phyloP scores from a whole-genome alignment of 2,113 vertebrate species.

The Phalacrocorax aristotelis region DNA sequence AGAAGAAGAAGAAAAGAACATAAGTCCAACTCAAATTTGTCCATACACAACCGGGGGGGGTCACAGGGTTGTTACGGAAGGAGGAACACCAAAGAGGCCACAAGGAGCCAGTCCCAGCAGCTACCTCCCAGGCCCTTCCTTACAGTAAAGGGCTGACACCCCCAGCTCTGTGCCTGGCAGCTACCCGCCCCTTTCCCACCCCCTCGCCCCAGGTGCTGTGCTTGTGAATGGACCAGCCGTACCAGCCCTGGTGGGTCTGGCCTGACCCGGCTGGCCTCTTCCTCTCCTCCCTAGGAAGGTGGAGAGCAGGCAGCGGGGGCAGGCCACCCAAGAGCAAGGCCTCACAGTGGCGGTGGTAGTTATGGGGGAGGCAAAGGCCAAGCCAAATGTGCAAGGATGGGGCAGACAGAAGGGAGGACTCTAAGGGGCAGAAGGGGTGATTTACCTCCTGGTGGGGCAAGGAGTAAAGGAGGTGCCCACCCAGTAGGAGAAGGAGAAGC shows the following conservation, averaged over 20 bases:
- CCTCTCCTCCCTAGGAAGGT: neutral
- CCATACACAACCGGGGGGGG: slow-evolving; percentile 68
- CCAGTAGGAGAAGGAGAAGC: neutral
- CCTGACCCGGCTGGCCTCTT: neutral
- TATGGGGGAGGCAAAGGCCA: slow-evolving; percentile 23
- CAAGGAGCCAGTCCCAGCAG: slow-evolving; percentile 72
- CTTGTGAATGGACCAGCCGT: slow-evolving; percentile 47
- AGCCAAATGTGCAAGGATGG: neutral
- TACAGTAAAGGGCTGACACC: slow-evolving; percentile 44
- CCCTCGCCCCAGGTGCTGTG: slow-evolving; percentile 48
- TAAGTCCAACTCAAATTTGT: slow-evolving; percentile 67
- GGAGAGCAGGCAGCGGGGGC: neutral
- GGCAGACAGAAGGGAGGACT: fast-evolving
- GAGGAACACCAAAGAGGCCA: slow-evolving; percentile 60
- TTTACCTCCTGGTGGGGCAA: neutral
- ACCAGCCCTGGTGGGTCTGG: slow-evolving; percentile 13
- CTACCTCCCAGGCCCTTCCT: slow-evolving; percentile 59
- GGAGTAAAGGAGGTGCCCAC: neutral
- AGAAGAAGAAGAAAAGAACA: neutral
- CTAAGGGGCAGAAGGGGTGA: neutral
- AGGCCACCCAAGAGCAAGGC: slow-evolving; percentile 45
- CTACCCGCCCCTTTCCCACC: slow-evolving; percentile 30
- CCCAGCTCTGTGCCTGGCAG: neutral
- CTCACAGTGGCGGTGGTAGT: slow-evolving; percentile 54
- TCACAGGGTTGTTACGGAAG: slow-evolving; percentile 71